Base-by-base conservation (phyloP, 2,888 invertebrate genomes). In the Balanococcus diminutus region DNA sequence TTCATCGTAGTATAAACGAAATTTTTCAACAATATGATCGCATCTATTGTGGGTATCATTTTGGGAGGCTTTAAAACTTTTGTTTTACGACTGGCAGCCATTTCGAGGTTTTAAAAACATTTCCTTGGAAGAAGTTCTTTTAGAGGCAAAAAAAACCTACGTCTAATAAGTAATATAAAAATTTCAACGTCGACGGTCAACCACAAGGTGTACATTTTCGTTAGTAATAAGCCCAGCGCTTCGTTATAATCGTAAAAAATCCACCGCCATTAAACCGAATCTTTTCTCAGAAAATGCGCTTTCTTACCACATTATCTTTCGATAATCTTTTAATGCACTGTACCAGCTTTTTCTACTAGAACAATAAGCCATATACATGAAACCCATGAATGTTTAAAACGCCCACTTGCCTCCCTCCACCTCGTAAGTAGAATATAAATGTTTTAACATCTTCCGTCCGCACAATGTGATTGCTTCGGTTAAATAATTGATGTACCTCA, bases 321-420 rank as follows among this genome's bases (percentile, higher is more conserved):
- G 79, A 85, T 85, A 79, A 85, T 79, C 85, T 85, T 85, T 75
- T 75, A 75, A 85, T 85, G 46, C 75, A 46, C 31, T 79, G 39
- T 42, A 46, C 61, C 36, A 32, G 56, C 83, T 83, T 36, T 83
- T 83, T 83, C 61, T 61, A 61, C 51, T 56, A 36, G 61, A 83
- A 83, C 61, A 83, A 61, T 83, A 36, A 56, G 56, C 83, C 61
- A 61, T 61, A 56, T 36, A 83, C 83, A 83, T 46, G 51, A 85
- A 84, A 39, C 42, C 75, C 75, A 85, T 85, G 85, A 85, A 85
- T 85, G 75, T 85, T 85, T 85, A 39, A 85, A 79, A 75, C 42
- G 25, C 75, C 75, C 85, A 85, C 75, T 85, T 51, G 72, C 85
- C 51, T 51, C 75, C 42, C 32, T 42, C n/a, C 72, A 8, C 25